Percentiles rank a stretch among this genome's conserved stretches.
These are phyloP conservation scores for Diaphora mendica DNA, from an alignment of 2,888 invertebrate species.

Conservation along the genomic window DNA sequence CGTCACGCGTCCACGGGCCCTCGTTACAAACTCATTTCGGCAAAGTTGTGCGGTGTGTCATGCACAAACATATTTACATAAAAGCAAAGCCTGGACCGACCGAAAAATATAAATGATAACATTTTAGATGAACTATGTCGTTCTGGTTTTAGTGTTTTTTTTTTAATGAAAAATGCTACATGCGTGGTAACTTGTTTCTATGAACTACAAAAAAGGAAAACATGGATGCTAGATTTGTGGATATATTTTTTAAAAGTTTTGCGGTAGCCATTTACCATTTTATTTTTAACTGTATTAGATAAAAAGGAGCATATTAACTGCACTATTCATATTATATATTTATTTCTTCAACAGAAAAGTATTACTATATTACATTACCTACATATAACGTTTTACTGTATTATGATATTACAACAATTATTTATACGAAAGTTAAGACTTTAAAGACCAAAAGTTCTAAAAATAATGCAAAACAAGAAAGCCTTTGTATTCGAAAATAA, in stretches of 20 bases:
- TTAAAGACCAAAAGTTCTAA: background rate
- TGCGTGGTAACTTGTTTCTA: conserved; percentile 10
- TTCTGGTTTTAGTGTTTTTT: conserved; percentile 41
- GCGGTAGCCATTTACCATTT: background rate
- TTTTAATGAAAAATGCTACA: conserved; percentile 35
- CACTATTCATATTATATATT: background rate
- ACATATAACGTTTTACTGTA: too few species aligned
- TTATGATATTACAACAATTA: background rate
- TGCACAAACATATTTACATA: conserved; percentile 64
- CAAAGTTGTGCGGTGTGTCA: conserved; percentile 58
- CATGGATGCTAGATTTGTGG: background rate
- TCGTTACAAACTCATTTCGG: conserved; percentile 69
- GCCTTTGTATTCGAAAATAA: conserved; percentile 15
- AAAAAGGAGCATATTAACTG: background rate
- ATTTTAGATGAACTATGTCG: conserved; percentile 43
- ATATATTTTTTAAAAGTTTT: background rate
- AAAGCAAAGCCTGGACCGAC: conserved; percentile 53
- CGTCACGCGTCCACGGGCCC: conserved; percentile 48
- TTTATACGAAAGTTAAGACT: background rate
- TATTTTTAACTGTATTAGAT: background rate
- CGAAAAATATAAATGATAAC: conserved; percentile 58
- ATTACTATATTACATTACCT: too few species aligned
- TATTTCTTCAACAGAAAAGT: background rate
- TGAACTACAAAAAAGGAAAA: background rate
- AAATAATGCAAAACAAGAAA: background rate